These are phyloP conservation scores for Drosophila nasuta DNA, from an alignment of 1,140 invertebrate species.

Conservation along the genomic window DNA sequence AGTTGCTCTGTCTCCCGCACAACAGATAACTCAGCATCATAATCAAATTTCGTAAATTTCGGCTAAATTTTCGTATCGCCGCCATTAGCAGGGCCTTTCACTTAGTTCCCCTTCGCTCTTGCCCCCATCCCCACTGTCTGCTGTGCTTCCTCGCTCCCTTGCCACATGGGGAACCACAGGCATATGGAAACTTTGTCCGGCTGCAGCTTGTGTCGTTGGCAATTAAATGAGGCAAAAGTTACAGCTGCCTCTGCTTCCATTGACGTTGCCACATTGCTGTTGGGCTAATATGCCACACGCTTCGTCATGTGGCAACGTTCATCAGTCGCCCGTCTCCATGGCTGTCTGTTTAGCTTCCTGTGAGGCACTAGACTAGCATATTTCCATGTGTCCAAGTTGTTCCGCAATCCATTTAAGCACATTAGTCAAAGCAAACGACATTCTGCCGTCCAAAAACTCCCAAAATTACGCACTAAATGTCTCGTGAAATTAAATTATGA, in stretches of 20 bases:
- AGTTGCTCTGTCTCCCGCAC: conserved; percentile 4
- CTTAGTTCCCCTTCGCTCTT: not conserved
- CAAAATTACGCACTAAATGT: not conserved
- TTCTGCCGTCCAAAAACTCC: conserved; percentile 10
- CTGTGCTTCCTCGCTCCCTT: not conserved
- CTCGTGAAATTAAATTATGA: not conserved
- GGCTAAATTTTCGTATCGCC: conserved; percentile 34
- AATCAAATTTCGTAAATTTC: conserved; percentile 46
- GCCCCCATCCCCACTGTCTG: too few species aligned
- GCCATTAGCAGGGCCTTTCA: conserved; percentile 46
- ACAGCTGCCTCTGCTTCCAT: not conserved
- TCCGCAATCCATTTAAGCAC: not conserved
- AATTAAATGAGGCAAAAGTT: conserved; percentile 53
- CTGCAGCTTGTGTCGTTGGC: conserved; percentile 42
- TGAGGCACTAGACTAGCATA: conserved; percentile 11
- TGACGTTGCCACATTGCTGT: conserved; percentile 3
- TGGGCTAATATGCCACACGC: conserved; percentile 36
- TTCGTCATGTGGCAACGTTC: conserved; percentile 27
- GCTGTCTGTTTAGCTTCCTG: conserved; percentile 38
- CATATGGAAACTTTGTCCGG: conserved; percentile 46
- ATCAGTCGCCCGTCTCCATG: conserved; percentile 15
- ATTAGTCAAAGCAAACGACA: not conserved
- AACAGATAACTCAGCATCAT: conserved; percentile 9
- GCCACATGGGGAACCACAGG: conserved; percentile 15
- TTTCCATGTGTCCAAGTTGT: conserved; percentile 10